Conservation (phyloP, 2,797 vertebrate species). For the Sphenopsis melanotis region DNA sequence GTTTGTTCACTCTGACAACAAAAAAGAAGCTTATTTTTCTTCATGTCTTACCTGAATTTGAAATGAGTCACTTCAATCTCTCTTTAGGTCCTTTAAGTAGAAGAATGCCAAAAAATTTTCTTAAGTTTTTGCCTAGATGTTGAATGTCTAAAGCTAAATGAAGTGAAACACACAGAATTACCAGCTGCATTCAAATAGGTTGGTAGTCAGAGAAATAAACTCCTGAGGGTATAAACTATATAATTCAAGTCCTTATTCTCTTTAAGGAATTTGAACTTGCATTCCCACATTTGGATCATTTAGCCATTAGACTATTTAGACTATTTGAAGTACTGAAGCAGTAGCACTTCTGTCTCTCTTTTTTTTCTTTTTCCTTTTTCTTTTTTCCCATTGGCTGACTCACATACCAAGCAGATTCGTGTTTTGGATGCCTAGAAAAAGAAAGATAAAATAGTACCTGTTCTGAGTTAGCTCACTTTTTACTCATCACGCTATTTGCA, state of each 20-base stretch:
- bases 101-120: neutral
- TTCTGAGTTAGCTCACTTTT: neutral
- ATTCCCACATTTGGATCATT: neutral
- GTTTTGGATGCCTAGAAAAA: neutral
- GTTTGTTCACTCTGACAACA: neutral
- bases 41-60: neutral
- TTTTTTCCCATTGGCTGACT: neutral
- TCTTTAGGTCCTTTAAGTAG: neutral
- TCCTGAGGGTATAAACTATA: neutral
- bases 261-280: neutral
- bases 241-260: neutral
- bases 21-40: neutral
- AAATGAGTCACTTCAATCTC: neutral
- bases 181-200: neutral
- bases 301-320: neutral
- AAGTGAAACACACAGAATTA: neutral
- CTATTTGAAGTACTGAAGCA: neutral
- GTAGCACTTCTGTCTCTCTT: fast-evolving
- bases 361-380: fast-evolving
- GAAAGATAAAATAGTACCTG: neutral
- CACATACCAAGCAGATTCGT: neutral
- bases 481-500: neutral
- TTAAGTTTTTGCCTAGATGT: neutral
- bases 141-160: neutral
- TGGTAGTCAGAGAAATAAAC: neutral